Evolutionary conservation across 2,113 vertebrate species (phyloP).

Genomic region (Corapipo altera): DNA sequence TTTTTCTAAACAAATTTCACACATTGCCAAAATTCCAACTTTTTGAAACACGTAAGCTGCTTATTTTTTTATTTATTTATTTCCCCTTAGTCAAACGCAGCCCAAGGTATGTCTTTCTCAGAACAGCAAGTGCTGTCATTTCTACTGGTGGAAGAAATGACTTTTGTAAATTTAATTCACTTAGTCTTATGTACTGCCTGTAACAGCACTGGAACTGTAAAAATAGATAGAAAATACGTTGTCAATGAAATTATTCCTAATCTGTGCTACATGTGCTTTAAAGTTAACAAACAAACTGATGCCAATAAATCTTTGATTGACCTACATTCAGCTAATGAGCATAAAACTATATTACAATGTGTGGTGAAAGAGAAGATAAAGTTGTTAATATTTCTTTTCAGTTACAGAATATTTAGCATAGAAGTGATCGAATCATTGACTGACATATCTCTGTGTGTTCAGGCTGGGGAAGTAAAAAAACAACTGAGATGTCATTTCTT

Average conservation of each 20-base stretch:
- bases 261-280: not conserved
- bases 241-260: not conserved
- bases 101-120: conserved; percentile 35
- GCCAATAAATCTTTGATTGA: not conserved
- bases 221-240: not conserved
- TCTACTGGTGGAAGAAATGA: not conserved
- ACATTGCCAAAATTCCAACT: conserved; percentile 75
- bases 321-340: not conserved
- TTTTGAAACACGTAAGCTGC: conserved; percentile 72
- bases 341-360: not conserved
- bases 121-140: not conserved
- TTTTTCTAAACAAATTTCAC: conserved; percentile 76
- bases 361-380: not conserved
- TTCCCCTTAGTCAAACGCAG: conserved; percentile 12
- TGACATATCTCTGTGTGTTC: not conserved
- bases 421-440: not conserved
- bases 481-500: not conserved
- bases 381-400: not conserved
- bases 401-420: not conserved
- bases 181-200: accelerated
- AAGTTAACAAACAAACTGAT: not conserved
- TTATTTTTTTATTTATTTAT: conserved; percentile 53
- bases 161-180: not conserved
- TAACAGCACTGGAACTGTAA: not conserved
- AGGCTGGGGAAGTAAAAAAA: not conserved